Evolutionary conservation across 2,888 invertebrate species (phyloP).

Genomic region (Tetranychus piercei): DNA sequence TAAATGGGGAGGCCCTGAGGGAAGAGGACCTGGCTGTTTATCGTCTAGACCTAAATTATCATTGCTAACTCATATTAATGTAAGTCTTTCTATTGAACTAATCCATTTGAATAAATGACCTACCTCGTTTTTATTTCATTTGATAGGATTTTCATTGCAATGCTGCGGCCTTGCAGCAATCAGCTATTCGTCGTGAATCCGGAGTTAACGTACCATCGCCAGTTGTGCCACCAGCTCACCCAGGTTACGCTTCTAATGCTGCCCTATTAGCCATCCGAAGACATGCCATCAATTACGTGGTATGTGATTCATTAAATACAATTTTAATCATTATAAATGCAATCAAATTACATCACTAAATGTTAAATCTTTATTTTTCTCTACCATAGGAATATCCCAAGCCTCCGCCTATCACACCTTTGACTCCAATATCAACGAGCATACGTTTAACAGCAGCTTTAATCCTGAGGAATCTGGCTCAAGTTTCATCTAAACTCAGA

Average conservation of each 20-base stretch:
- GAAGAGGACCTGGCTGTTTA: constrained; percentile 55
- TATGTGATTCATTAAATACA: neutral
- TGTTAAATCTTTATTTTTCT: neutral
- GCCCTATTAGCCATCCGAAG: constrained; percentile 90
- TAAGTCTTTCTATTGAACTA: constrained; percentile 24
- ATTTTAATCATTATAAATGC: no score
- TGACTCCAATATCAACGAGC: constrained; percentile 69
- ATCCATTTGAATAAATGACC: neutral
- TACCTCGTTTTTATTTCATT: constrained; percentile 13
- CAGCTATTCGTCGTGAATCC: constrained; percentile 44
- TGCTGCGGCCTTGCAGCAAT: constrained; percentile 19
- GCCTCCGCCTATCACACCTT: constrained; percentile 13
- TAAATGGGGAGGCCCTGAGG: constrained; percentile 44
- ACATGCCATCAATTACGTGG: constrained; percentile 61
- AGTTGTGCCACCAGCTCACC: constrained; percentile 44
- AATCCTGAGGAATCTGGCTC: constrained; percentile 77
- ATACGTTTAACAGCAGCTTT: constrained; percentile 89
- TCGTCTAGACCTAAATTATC: constrained; percentile 78
- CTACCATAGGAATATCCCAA: constrained; percentile 13
- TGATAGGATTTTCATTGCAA: constrained; percentile 22
- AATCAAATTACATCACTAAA: neutral
- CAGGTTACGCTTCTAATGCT: constrained; percentile 85
- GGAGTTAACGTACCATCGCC: constrained; percentile 40
- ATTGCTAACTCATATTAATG: constrained; percentile 74
- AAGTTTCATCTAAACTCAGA: constrained; percentile 17